Base-by-base conservation (phyloP, 2,888 invertebrate species). In the Patella pellucida region DNA sequence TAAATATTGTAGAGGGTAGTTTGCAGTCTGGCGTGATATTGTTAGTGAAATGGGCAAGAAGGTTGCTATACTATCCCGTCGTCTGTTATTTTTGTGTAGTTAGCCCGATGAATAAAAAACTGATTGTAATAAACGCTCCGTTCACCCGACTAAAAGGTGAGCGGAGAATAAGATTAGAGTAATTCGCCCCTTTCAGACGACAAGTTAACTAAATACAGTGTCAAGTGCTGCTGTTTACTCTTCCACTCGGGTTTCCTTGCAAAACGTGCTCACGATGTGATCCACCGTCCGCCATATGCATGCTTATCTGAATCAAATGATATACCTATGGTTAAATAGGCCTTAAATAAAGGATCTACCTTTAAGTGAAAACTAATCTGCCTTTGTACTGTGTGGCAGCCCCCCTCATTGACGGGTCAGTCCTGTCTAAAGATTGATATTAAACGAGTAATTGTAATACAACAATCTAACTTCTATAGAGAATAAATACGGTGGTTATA, bases 1-100 rank as follows among this genome's bases (percentile, higher is more conserved):
- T 74, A 70, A 74, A 67, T 74, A 52, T 70, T 50, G 41, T 31
- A 50, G 62, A 52, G 74, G 51, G 56, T 74, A 62, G 71, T 27
- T 74, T 69, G 41, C 74, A n/a, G 23, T 16, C 27, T 23, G 19
- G 41, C 74, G 74, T 74, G 74, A 62, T 62, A 23, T 62, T 62
- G 12, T 23, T 23, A 4, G 19, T 23, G 62, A 23, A 12, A 62
- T 23, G 62, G 23, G 62, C 14, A 23, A 62, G 23, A 23, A 12
- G 19, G 62, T 12, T 62, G 62, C 19, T 62, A 62, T 62, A 19
- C 23, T 62, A 62, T 62, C 62, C 62, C 14, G 19, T 23, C 19
- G 62, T 62, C 62, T 62, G 62, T 62, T 62, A 62, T 62, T 62
- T 62, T 62, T 62, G 62, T 23, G 23, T 23, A 62, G 62, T 14